Percentiles rank a stretch among this genome's conserved stretches.
Conservation (phyloP, 1,140 invertebrate species). For the Tribolium madens region DNA sequence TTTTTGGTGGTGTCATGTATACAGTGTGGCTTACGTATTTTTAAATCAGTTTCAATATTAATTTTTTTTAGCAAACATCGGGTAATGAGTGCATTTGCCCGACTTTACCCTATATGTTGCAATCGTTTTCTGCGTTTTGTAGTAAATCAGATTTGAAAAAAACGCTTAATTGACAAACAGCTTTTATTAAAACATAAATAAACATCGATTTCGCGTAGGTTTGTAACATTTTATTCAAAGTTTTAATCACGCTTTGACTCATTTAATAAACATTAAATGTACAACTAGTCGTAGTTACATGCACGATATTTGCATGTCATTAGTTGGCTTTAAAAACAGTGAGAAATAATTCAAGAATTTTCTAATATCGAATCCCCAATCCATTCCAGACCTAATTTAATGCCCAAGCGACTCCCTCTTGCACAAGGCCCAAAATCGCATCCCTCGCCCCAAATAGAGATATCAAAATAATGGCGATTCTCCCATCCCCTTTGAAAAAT, state of each 20-base stretch:
- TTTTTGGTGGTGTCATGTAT: too few relatives aligned
- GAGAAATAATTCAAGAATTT: not conserved
- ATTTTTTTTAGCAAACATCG: too few relatives aligned
- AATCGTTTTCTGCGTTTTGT: too few relatives aligned
- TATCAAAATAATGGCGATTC: constrained; percentile 46
- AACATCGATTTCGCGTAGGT: not conserved
- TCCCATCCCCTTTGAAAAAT: constrained; percentile 16
- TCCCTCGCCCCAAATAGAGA: constrained; percentile 5
- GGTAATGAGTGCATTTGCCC: too few relatives aligned
- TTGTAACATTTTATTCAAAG: not conserved
- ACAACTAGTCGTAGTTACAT: not conserved
- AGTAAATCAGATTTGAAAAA: too few relatives aligned
- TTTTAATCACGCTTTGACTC: not conserved
- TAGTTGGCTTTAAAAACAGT: not conserved
- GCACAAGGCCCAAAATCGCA: constrained; percentile 1
- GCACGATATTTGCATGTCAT: not conserved
- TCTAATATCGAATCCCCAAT: not conserved
- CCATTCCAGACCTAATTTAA: not conserved
- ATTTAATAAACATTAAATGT: not conserved
- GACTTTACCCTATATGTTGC: too few relatives aligned
- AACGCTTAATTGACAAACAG: not conserved
- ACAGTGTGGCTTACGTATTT: too few relatives aligned
- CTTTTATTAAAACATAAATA: not conserved
- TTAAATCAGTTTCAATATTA: too few relatives aligned
- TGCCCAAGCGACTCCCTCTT: not conserved